Evolutionary conservation across 2,888 invertebrate genomes (phyloP), one percentile per base, ranked within the genome.

Genomic region (Dyspetes luteomarginatus): DNA sequence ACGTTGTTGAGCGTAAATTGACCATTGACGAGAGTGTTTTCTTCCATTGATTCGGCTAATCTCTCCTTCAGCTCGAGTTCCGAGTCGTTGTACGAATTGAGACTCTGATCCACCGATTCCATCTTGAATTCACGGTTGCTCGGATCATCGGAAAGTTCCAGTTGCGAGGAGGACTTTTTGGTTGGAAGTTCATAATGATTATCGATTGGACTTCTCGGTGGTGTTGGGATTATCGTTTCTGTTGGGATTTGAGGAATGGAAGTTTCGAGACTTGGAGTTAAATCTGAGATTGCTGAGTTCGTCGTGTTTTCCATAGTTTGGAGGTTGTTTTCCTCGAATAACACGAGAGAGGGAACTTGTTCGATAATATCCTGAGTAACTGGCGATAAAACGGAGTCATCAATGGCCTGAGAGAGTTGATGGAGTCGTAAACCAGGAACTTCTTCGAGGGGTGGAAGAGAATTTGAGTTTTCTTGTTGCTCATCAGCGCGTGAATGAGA

Each of bases 1-100:
- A 83, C 81, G 85, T 81, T 81, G 82, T 75, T 75, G 26, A 86
- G 85, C 80, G 83, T 81, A 84, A 84, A 86, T 69, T 84, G 83
- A 84, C 86, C 3, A 48, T 48, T 5, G 2, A 72, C 75, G 72
- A 64, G 76, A 77, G 77, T 68, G 84, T 72, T 83, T 80, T 86
- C 85, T 83, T 83, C 81, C 75, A 77, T 81, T 75, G 86, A 83
- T 72, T 87, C 86, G 78, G 87, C 85, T 83, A 90, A 86, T 82
- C 88, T 88, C 83, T 89, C 89, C 89, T 87, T 89, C 85, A 87
- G 86, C 65, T 88, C 86, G 84, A 86, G 80, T 68, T 88, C 88
- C 80, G 89, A 88, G 78, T 88, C 87, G 86, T 88, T 82, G 86
- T 85, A 87, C 56, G 88, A 88, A 84, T 88, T 86, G 69, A 86